A percentile compares a stretch with the other conserved stretches of the same genome.
Conservation (phyloP, 2,888 invertebrate genomes). For the Hoplodrina blanda region DNA sequence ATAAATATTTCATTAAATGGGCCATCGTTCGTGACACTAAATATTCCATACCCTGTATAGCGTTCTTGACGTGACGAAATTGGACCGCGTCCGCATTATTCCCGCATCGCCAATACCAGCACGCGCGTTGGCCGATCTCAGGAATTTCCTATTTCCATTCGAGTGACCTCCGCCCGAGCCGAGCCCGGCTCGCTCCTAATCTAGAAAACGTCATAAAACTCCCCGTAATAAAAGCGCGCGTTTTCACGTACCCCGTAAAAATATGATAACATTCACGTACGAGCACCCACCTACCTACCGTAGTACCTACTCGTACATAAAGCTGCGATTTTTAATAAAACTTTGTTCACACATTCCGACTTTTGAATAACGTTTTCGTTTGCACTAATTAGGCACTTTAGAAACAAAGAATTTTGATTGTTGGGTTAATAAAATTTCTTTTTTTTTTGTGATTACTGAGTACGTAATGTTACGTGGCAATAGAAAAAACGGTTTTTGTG, state of each 20-base stretch:
- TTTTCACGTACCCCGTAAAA: conserved; percentile 89
- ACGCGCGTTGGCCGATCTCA: conserved; percentile 67
- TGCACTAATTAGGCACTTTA: conserved; percentile 71
- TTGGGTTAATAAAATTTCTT: conserved; percentile 63
- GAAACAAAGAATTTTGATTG: conserved; percentile 72
- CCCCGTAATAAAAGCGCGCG: conserved; percentile 86
- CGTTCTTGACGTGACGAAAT: conserved; percentile 47
- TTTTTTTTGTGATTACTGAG: conserved; percentile 41
- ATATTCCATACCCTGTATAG: conserved; percentile 29
- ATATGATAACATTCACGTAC: conserved; percentile 89
- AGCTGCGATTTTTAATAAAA: conserved; percentile 61
- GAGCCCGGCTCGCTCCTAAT: conserved; percentile 76
- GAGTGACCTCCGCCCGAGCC: conserved; percentile 67
- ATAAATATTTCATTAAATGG: conserved; percentile 20
- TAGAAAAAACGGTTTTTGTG: neutral
- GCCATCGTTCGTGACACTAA: conserved; percentile 14
- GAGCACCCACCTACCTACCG: conserved; percentile 62
- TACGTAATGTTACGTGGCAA: conserved; percentile 29
- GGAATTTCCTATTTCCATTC: conserved; percentile 75
- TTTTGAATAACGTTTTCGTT: conserved; percentile 65
- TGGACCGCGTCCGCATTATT: conserved; percentile 58
- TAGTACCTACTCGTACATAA: conserved; percentile 51
- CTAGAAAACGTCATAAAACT: conserved; percentile 88
- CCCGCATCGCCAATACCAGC: conserved; percentile 54
- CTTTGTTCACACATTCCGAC: conserved; percentile 58